Evolutionary conservation across 2,797 vertebrate genomes (phyloP).

Genomic region (Peromyscus nudipes): DNA sequence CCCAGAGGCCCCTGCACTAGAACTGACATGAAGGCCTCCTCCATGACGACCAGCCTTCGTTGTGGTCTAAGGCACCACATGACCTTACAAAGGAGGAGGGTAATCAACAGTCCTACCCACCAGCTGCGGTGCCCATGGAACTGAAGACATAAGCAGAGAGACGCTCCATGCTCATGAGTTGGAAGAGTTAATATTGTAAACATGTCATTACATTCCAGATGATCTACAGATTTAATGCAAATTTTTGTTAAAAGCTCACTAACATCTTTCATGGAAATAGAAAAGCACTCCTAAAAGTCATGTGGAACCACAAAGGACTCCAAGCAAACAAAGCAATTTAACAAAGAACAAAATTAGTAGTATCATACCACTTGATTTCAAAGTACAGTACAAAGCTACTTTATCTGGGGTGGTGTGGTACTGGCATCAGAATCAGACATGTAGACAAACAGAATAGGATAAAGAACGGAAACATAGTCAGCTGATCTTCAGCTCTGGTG

Average conservation of each 20-base stretch:
- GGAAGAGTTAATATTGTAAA: neutral
- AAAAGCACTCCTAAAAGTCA: neutral
- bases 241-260: neutral
- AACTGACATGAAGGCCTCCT: neutral
- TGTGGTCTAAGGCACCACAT: neutral
- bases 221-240: neutral
- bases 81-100: neutral
- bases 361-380: neutral
- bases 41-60: neutral
- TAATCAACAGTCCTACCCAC: neutral
- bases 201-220: neutral
- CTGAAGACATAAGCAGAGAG: neutral
- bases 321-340: neutral
- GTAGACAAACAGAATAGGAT: neutral
- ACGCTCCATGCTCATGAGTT: neutral
- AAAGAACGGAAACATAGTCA: neutral
- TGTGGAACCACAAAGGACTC: neutral
- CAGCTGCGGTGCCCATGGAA: neutral
- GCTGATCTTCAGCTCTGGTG: neutral
- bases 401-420: neutral
- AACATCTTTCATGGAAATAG: neutral
- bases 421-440: neutral
- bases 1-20: neutral
- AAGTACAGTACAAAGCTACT: neutral
- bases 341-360: neutral